Evolutionary conservation across 2,797 vertebrate genomes (phyloP), one percentile per base, ranked within the genome.

Genomic region (Lutjanus campechanus): DNA sequence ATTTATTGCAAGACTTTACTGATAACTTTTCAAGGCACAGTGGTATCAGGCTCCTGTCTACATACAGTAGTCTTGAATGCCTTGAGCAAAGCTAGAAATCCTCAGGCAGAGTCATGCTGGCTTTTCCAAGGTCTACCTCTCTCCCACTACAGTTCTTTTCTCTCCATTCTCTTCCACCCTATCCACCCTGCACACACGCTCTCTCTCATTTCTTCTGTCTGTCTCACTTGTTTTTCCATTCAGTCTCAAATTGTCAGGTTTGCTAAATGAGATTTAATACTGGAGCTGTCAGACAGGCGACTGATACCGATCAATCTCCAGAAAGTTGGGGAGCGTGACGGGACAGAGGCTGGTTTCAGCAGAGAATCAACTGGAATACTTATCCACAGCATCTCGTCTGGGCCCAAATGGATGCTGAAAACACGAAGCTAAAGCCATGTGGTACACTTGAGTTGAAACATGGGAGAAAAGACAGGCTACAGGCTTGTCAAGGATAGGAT

Each of bases 191-290:
- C 29, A 60, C 13, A 36, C 46, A n/a, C 9, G 72, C 20, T 49
- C 43, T 43, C 43, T 43, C 7, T 53, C 25, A 17, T n/a, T 54
- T n/a, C 11, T 11, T 55, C 49, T 64, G 20, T 80, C 66, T 73
- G 55, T 85, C 73, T 77, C 22, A 51, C 65, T 83, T 79, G 73
- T 74, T 84, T 87, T 82, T 80, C 25, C 69, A 75, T 77, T 81
- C 68, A 29, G 65, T 70, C 69, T 85, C 59, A 86, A 83, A 88
- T 91, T 82, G 77, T 82, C 83, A 88, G 76, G 76, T 88, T 83
- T 79, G 73, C 77, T 77, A 83, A 90, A 92, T 90, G 83, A 88
- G 86, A 91, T 90, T 89, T 88, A 84, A 91, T 86, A 79, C 72
- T 43, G 40, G 73, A 77, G 82, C 82, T 88, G 85, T 90, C 90